Base-by-base conservation (phyloP, 2,113 vertebrate species). In the Laterallus jamaicensis region DNA sequence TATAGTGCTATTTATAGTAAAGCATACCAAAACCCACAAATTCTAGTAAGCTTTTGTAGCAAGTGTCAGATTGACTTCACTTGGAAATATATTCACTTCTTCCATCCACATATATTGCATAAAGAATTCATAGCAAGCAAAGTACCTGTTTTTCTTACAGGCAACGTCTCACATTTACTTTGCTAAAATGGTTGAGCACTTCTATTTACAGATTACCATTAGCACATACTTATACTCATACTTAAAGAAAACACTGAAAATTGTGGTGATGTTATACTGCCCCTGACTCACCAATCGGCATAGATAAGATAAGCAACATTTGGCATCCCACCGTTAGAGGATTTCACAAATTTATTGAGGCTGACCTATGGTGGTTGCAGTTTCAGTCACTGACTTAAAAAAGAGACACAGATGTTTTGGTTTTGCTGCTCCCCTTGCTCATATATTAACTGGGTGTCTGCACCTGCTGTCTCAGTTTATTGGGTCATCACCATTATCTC, bases 381-480 rank as follows among this genome's bases (percentile, higher is more conserved):
- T 78, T 94, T 74, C 77, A 91, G 32, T 29, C 44, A 49, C 2
- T 60, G 42, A 70, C 75, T 94, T 87, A 92, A 95, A 76, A 86
- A 86, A 83, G 32, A 95, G 74, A 84, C 89, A 88, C 94, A 93
- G 70, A 84, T 88, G 86, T 80, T 90, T 83, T 62, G 68, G 66
- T 4, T 90, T 95, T 88, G 58, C 92, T 87, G 40, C 73, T 94
- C 44, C 62, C 73, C 71, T 91, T 93, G 66, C 84, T 92, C 49
- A n/a, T 44, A 25, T 32, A 92, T 92, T 93, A 94, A 95, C 74
- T 90, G 55, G 92, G 83, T 66, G 50, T 93, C 88, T 96, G 89
- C 89, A 96, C 82, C 94, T 97, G 96, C 37, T 92, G 84, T 80
- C 92, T 95, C 82, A 60, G n/a, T 87, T 86, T 93, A 86, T 37